A percentile compares a stretch with the other conserved stretches of the same genome.
Conservation (phyloP, 2,113 vertebrate genomes). For the Ornithorhynchus anatinus region DNA sequence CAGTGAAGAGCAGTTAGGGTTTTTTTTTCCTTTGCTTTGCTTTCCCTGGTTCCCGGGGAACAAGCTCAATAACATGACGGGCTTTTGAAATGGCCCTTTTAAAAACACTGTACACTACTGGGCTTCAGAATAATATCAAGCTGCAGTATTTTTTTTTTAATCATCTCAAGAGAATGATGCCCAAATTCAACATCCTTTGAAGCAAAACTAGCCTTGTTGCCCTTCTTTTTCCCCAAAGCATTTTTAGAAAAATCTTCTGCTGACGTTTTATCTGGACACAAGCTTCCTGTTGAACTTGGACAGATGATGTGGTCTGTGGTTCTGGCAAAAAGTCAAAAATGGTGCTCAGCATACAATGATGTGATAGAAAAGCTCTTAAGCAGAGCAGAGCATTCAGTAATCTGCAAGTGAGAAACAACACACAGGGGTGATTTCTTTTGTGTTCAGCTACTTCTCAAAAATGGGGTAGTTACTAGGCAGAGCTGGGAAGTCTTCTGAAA, state of each 20-base stretch:
- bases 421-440: not conserved
- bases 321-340: constrained; percentile 63
- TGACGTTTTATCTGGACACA: constrained; percentile 42
- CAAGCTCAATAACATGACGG: too few species aligned
- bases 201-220: not conserved
- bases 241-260: constrained; percentile 41
- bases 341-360: constrained; percentile 40
- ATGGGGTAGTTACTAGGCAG: not conserved
- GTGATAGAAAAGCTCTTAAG: constrained; percentile 33
- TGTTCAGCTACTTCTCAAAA: constrained; percentile 20
- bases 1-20: not conserved
- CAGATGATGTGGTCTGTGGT: constrained; percentile 62
- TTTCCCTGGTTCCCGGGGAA: not conserved
- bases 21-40: not conserved
- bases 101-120: not conserved
- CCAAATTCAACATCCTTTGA: constrained; percentile 10
- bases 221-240: not conserved
- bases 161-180: not conserved
- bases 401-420: constrained; percentile 26
- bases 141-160: not conserved
- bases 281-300: constrained; percentile 39
- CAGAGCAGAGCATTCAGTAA: constrained; percentile 30
- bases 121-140: constrained; percentile 13
- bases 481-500: constrained; percentile 9
- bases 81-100: not conserved